Percentiles rank a stretch among this genome's conserved stretches.
Evolutionary conservation across 2,888 invertebrate genomes (phyloP).

Genomic region (Mallateleia sp.): DNA sequence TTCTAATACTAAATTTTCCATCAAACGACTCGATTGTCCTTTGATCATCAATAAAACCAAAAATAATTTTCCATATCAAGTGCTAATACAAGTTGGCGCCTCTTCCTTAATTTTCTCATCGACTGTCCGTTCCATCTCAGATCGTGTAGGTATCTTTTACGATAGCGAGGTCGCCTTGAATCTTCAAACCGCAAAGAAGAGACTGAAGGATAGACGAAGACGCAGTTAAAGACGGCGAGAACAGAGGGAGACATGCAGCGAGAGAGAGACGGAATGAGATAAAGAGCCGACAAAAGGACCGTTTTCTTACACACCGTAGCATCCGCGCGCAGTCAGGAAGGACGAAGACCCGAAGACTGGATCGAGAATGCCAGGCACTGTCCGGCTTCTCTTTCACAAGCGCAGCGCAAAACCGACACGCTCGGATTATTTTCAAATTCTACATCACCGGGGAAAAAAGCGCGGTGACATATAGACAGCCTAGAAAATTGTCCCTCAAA

Average conservation of each 20-base stretch:
- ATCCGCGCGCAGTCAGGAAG: slow-evolving; percentile 76
- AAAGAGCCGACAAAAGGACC: slow-evolving; percentile 85
- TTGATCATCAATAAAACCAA: neutral
- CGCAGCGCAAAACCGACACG: slow-evolving; percentile 43
- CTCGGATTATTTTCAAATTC: slow-evolving; percentile 74
- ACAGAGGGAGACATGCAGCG: slow-evolving; percentile 28
- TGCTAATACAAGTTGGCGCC: slow-evolving; percentile 59
- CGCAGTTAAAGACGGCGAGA: slow-evolving; percentile 40
- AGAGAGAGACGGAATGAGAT: slow-evolving; percentile 71
- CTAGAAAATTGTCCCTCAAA: slow-evolving; percentile 55
- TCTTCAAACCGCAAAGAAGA: slow-evolving; percentile 74
- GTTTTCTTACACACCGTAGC: slow-evolving; percentile 82
- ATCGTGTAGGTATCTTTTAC: slow-evolving; percentile 80
- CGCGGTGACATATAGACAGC: slow-evolving; percentile 39
- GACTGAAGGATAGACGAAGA: slow-evolving; percentile 49
- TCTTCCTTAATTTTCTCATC: slow-evolving; percentile 77
- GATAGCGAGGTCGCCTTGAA: slow-evolving; percentile 76
- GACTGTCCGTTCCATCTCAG: slow-evolving; percentile 72
- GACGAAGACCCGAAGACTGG: slow-evolving; percentile 79
- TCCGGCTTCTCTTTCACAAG: slow-evolving; percentile 69
- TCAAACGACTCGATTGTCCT: no score
- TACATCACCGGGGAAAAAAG: slow-evolving; percentile 38
- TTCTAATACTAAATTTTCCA: no score
- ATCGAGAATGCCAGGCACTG: slow-evolving; percentile 76
- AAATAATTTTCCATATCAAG: slow-evolving; percentile 61